Conservation (phyloP, 2,797 vertebrate genomes). For the Muscicapa striata region DNA sequence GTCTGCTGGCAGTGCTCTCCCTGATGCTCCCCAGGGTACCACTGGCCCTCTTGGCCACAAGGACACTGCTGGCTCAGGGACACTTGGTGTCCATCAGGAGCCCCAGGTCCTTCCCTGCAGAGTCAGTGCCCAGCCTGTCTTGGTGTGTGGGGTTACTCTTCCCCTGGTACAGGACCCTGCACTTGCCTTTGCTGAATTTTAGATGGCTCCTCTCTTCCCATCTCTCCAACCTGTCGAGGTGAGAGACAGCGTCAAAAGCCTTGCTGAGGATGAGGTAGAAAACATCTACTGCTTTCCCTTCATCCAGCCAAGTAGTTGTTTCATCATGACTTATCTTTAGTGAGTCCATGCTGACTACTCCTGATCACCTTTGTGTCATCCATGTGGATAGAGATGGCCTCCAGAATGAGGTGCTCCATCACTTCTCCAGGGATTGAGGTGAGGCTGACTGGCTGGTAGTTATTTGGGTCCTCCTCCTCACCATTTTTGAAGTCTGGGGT, state of each 20-base stretch:
- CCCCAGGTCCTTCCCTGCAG: too few relatives aligned
- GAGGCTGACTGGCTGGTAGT: not conserved
- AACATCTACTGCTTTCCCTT: not conserved
- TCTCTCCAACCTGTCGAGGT: fast-evolving
- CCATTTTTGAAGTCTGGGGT: not conserved
- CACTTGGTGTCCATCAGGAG: too few relatives aligned
- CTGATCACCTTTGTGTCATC: not conserved
- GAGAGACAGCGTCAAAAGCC: not conserved
- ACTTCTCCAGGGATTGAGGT: not conserved
- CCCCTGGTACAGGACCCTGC: not conserved
- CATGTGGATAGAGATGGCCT: not conserved
- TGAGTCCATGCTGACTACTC: not conserved
- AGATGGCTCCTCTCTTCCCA: not conserved
- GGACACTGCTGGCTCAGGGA: too few relatives aligned
- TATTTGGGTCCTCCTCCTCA: not conserved
- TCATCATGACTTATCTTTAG: not conserved
- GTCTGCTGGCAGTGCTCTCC: fast-evolving
- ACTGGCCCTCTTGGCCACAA: too few relatives aligned
- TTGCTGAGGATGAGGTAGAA: not conserved
- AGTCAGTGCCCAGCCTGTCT: not conserved
- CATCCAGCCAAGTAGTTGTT: not conserved
- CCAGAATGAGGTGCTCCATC: not conserved
- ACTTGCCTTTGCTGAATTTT: not conserved
- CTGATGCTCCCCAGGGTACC: not conserved
- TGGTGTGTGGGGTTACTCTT: fast-evolving